Evolutionary conservation across 64 coral and sea anemone genomes (phyloP).

Genomic region (Porites lutea): DNA sequence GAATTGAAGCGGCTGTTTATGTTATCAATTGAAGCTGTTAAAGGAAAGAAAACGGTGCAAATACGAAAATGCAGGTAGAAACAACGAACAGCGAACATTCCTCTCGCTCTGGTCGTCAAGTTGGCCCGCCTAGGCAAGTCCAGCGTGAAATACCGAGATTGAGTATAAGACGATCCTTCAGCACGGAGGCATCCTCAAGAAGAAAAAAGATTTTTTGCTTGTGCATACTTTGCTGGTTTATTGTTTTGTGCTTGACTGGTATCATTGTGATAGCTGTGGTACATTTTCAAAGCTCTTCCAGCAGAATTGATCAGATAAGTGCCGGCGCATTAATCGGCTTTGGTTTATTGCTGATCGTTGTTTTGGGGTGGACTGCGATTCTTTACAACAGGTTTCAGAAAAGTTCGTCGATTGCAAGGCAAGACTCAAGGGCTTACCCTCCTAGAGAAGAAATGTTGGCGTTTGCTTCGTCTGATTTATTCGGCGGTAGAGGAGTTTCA

Average conservation of each 20-base stretch:
- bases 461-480: constrained; percentile 13
- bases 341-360: constrained; percentile 31
- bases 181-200: not conserved
- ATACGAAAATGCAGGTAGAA: not conserved
- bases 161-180: not conserved
- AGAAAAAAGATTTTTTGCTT: constrained; percentile 36
- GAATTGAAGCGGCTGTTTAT: not conserved
- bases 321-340: constrained; percentile 17
- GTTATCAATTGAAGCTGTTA: not conserved
- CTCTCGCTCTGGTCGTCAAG: not conserved
- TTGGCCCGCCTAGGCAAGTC: not conserved
- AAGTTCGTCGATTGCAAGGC: not conserved
- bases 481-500: constrained; percentile 12
- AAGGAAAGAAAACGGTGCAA: not conserved
- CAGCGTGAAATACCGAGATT: constrained; percentile 1
- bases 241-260: constrained; percentile 21
- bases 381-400: constrained; percentile 30
- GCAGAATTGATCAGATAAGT: constrained; percentile 37
- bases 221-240: constrained; percentile 17
- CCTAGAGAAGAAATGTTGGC: constrained; percentile 22
- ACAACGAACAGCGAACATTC: not conserved
- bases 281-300: constrained; percentile 46
- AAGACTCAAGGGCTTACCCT: not conserved
- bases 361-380: not conserved
- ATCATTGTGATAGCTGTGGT: constrained; percentile 41